Conservation (phyloP, 1,140 invertebrate species). For the Pemphigus obesinymphae region DNA sequence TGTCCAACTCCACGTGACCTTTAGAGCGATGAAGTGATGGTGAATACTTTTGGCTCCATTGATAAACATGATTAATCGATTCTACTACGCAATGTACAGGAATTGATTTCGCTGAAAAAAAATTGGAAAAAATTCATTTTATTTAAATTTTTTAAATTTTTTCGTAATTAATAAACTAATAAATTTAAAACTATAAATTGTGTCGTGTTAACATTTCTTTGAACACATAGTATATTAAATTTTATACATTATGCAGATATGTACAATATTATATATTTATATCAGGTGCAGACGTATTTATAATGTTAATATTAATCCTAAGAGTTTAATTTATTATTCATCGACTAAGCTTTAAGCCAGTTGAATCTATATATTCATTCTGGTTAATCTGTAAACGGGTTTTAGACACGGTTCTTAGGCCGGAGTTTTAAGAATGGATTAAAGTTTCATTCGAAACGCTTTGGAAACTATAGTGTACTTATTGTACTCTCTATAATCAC, state of each 20-base stretch:
- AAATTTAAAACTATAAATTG: neutral
- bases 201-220: neutral
- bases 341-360: conserved; percentile 19
- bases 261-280: neutral
- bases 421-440: conserved; percentile 17
- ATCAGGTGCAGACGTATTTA: neutral
- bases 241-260: neutral
- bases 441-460: conserved; percentile 25
- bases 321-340: conserved; percentile 9
- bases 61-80: conserved; percentile 57
- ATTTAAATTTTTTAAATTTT: too few species aligned
- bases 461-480: conserved; percentile 16
- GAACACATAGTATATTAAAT: neutral
- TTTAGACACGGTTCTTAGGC: conserved; percentile 22
- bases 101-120: conserved; percentile 74
- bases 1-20: conserved; percentile 76
- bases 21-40: conserved; percentile 47
- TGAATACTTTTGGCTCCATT: conserved; percentile 49
- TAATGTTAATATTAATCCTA: conserved; percentile 4
- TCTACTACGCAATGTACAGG: conserved; percentile 90
- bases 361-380: neutral
- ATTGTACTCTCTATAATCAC: neutral
- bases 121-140: conserved; percentile 43
- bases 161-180: too few species aligned
- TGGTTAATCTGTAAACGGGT: conserved; percentile 22